Percentiles rank a stretch among this genome's conserved stretches.
Evolutionary conservation across 2,113 vertebrate genomes (phyloP).

Genomic region (Verasper variegatus): DNA sequence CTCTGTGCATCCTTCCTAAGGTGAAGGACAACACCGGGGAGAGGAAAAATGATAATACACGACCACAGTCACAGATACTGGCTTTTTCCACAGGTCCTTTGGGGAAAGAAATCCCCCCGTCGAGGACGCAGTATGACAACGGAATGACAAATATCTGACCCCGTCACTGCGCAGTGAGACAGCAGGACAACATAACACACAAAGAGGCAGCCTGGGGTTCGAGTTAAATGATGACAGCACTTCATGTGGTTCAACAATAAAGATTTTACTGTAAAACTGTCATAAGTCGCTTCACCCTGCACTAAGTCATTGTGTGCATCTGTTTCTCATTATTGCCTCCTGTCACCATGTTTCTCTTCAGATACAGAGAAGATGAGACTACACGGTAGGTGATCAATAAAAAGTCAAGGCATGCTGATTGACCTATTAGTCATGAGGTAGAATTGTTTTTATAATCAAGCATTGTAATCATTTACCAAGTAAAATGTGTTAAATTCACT

Average conservation of each 20-base stretch:
- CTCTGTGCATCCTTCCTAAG: conserved; percentile 7
- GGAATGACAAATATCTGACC: conserved; percentile 35
- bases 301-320: neutral
- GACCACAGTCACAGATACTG: neutral
- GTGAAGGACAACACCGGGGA: conserved; percentile 36
- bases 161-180: neutral
- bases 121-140: conserved; percentile 18
- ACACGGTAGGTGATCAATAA: neutral
- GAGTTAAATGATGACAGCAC: neutral
- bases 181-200: conserved; percentile 14
- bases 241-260: neutral
- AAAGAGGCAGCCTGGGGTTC: neutral
- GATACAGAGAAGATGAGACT: neutral
- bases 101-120: conserved; percentile 40
- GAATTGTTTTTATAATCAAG: too few species aligned
- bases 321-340: neutral
- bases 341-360: too few species aligned
- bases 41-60: conserved; percentile 30
- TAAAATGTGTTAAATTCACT: too few species aligned
- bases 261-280: neutral
- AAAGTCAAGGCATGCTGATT: too few species aligned
- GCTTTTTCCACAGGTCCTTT: conserved; percentile 7
- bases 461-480: too few species aligned
- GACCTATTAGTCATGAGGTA: too few species aligned
- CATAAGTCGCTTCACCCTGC: neutral